Evolutionary conservation across 1,140 invertebrate genomes (phyloP), one percentile per base, ranked within the genome.

Genomic region (Drosophila kurseongensis): DNA sequence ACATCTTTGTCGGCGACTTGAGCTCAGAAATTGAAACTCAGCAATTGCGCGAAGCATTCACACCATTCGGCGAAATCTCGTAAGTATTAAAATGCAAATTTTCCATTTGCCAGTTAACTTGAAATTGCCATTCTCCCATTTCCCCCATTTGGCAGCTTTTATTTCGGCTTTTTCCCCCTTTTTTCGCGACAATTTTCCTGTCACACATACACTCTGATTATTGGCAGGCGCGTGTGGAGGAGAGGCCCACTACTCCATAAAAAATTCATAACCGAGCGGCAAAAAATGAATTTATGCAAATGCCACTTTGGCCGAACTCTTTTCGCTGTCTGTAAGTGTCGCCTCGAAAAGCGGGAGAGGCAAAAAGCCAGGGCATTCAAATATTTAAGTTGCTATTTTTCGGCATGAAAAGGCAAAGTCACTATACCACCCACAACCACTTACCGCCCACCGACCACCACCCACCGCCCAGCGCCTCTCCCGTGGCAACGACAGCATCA

Each of bases 1-100:
- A 99, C 94, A 99, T 99, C 94, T 99, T 99, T 93, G 98, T 99
- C 61, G 99, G 99, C 51, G 99, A 99, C 93, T 94, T 99, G 54
- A 99, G 98, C 93, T 98, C 98, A 40, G 99, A 99, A 93, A 98
- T 99, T 78, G 98, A 99, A 93, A 99, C 98, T 58, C 97, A 99
- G 92, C 97, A 98, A 58, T 94, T 99, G 35, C 95, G 97, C 91
- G 99, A 99, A 89, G 98, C 99, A 35, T 99, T 99, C 93, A 95
- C 97, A 78, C 97, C 97, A 5, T 99, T 99, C 93, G 99, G 99
- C 88, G 98, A 99, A 93, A 99, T 99, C 92, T 99, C 98, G 94
- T 94, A 92, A 94, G 94, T 94, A 82, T 75, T 80, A 61, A 90
- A 90, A 90, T 90, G 85, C 85, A 85, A 90, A 90, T 90, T 90